These are phyloP conservation scores for Caenorhabditis drosophilae DNA, from an alignment of 2,888 invertebrate genomes.

Conservation along the genomic window DNA sequence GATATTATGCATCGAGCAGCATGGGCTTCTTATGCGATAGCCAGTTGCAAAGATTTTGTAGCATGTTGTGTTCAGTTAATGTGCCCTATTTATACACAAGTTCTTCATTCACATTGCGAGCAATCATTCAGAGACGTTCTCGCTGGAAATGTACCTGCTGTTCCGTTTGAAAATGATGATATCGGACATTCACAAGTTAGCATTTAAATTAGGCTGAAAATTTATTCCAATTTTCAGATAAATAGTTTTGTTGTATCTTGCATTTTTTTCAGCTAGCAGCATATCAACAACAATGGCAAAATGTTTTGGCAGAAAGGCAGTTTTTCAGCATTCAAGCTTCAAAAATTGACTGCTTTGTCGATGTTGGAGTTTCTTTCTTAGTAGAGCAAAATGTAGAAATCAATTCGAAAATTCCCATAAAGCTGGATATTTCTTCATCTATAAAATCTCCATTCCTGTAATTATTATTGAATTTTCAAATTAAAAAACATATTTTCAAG, in stretches of 20 bases:
- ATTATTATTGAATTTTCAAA: conserved; percentile 12
- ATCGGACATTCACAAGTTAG: conserved; percentile 11
- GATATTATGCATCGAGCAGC: conserved; percentile 39
- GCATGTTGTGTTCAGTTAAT: conserved; percentile 38
- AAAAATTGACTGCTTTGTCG: conserved; percentile 31
- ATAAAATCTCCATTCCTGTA: not conserved
- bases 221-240: too few relatives aligned
- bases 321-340: conserved; percentile 23
- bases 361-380: conserved; percentile 19
- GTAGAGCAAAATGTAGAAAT: conserved; percentile 13
- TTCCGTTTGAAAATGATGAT: conserved; percentile 29
- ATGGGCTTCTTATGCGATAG: conserved; percentile 41
- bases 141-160: conserved; percentile 6
- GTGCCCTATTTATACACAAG: conserved; percentile 9
- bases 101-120: conserved; percentile 13
- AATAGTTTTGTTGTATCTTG: not conserved
- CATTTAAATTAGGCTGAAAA: too few relatives aligned
- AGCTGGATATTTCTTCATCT: conserved; percentile 6
- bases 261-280: conserved; percentile 14
- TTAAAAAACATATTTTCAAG: conserved; percentile 5
- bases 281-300: conserved; percentile 30
- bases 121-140: conserved; percentile 10
- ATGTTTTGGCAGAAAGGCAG: conserved; percentile 27
- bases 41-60: conserved; percentile 35
- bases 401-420: conserved; percentile 15